A percentile compares a stretch with the other conserved stretches of the same genome.
These are phyloP conservation scores for Dromius quadrimaculatus DNA, from an alignment of 2,888 invertebrate species.

Conservation along the genomic window DNA sequence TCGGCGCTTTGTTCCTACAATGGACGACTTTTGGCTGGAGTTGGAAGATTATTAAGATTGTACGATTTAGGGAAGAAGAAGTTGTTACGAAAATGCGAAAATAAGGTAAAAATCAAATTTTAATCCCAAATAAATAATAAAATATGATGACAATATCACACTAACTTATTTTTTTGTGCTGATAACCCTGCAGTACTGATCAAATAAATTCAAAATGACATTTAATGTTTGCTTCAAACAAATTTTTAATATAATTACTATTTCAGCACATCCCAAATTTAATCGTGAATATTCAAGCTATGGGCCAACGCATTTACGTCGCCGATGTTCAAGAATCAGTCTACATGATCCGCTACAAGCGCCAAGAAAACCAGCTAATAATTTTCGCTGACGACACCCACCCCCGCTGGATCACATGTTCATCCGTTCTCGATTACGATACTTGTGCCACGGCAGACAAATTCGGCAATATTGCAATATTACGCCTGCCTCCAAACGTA, in stretches of 20 bases:
- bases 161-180: slow-evolving; percentile 55
- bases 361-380: slow-evolving; percentile 96
- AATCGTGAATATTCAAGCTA: slow-evolving; percentile 92
- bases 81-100: slow-evolving; percentile 96
- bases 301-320: slow-evolving; percentile 94
- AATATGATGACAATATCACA: slow-evolving; percentile 54
- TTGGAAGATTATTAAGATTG: slow-evolving; percentile 90
- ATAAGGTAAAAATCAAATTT: slow-evolving; percentile 72
- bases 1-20: slow-evolving; percentile 91
- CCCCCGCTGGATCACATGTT: slow-evolving; percentile 95
- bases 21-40: slow-evolving; percentile 91
- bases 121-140: neutral
- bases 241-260: slow-evolving; percentile 46
- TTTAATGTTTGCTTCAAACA: slow-evolving; percentile 5
- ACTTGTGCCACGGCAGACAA: slow-evolving; percentile 97
- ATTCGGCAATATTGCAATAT: slow-evolving; percentile 95
- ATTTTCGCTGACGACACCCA: slow-evolving; percentile 99
- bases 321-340: slow-evolving; percentile 98
- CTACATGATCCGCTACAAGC: slow-evolving; percentile 94
- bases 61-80: slow-evolving; percentile 99
- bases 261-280: slow-evolving; percentile 92
- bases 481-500: slow-evolving; percentile 89
- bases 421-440: slow-evolving; percentile 93
- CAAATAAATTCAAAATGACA: slow-evolving; percentile 10
- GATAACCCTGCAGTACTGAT: slow-evolving; percentile 64